These are phyloP conservation scores for Drymodes brunneopygia DNA, from an alignment of 2,113 vertebrate species.

Conservation along the genomic window DNA sequence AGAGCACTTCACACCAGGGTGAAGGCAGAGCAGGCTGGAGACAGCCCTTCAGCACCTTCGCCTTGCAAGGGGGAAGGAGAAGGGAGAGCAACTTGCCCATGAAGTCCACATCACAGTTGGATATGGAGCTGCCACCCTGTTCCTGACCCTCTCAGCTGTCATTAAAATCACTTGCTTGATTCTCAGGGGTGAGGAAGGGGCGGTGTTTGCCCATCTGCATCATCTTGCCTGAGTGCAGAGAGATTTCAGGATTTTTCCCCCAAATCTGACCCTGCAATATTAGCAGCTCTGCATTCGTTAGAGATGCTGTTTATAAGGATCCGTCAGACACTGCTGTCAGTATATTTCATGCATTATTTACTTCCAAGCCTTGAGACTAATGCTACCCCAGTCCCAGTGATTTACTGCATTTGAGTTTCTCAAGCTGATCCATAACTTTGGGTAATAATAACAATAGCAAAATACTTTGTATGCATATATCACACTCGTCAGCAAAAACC, in stretches of 20 bases:
- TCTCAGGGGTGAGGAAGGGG: background rate
- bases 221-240: accelerated
- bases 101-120: background rate
- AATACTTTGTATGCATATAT: slow-evolving; percentile 53
- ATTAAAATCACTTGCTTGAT: background rate
- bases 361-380: slow-evolving; percentile 57
- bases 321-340: slow-evolving; percentile 44
- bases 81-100: background rate
- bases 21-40: background rate
- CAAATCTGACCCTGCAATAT: background rate
- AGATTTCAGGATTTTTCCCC: background rate
- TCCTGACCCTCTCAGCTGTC: background rate
- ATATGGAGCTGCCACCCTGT: background rate
- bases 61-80: background rate
- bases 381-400: slow-evolving; percentile 46
- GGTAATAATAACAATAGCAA: slow-evolving; percentile 61
- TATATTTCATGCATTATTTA: slow-evolving; percentile 63
- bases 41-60: background rate
- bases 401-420: slow-evolving; percentile 65
- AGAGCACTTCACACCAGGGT: background rate
- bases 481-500: slow-evolving; percentile 37
- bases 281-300: slow-evolving; percentile 36
- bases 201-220: background rate
- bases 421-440: slow-evolving; percentile 65
- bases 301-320: slow-evolving; percentile 50